Base-by-base conservation (phyloP, 2,113 vertebrate species). In the Sceloporus tristichus region DNA sequence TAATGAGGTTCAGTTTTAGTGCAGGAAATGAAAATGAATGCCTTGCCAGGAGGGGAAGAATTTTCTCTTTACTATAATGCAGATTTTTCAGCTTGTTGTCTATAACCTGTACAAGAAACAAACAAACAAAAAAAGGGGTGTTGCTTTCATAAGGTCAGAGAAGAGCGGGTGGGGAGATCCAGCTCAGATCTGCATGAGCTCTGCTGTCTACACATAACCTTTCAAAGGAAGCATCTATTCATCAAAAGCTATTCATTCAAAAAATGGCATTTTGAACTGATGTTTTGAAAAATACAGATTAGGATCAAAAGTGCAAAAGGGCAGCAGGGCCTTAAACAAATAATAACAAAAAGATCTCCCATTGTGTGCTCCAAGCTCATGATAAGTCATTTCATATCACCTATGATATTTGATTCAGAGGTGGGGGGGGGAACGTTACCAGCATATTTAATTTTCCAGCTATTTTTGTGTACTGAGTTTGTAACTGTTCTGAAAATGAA, bases 201-300 rank as follows among this genome's bases (percentile, higher is more conserved):
- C 78, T n/a, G 68, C n/a, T 71, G 62, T 89, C 71, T 77, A 86
- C 0, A 21, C 18, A 2, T 42, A 85, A 66, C 34, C 83, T 93
- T 89, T 90, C 87, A 89, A 88, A 90, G 73, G 53, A 25, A 91
- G 40, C 86, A 88, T 84, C 16, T 10, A 34, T 71, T 93, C 82
- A 48, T 85, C 86, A 90, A 90, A 95, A 54, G 73, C 84, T 78
- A 54, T 90, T 85, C 65, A 0, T 19, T 71, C 13, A 42, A 73
- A 88, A 74, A 90, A 4, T 1, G 27, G 85, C 54, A 75, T 78
- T 93, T 84, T 91, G 82, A 85, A 82, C 65, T 84, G 89, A 91
- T 89, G 71, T 90, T 86, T 90, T 80, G 88, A 66, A 90, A 94
- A 87, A 86, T 71, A 16, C 87, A 89, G 84, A 76, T 91, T 84